Conservation (phyloP, 2,888 invertebrate species). For the Dicranocentrus wangi region DNA sequence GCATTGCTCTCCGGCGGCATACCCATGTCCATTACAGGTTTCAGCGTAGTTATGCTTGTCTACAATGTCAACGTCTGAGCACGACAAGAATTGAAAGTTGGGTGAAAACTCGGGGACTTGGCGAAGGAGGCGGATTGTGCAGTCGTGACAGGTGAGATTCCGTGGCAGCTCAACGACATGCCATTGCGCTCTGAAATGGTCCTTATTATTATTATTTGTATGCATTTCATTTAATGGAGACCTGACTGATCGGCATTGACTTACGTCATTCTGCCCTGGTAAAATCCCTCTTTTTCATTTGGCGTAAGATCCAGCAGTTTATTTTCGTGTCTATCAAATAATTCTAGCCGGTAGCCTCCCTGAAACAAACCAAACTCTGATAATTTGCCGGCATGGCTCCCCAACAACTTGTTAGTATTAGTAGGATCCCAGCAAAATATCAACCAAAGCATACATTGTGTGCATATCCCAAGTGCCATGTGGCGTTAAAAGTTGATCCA, state of each 20-base stretch:
- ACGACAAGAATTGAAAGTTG: constrained; percentile 93
- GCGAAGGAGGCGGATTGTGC: constrained; percentile 89
- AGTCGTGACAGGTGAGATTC: constrained; percentile 89
- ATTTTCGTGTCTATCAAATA: constrained; percentile 88
- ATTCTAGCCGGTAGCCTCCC: constrained; percentile 93
- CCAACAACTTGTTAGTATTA: too few species aligned
- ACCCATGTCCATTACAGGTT: constrained; percentile 88
- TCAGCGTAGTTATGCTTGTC: constrained; percentile 80
- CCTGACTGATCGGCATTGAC: too few species aligned
- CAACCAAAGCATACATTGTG: constrained; percentile 89
- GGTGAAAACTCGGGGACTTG: constrained; percentile 93
- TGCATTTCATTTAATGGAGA: too few species aligned
- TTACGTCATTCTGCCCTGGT: constrained; percentile 90
- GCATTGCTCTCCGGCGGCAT: constrained; percentile 80
- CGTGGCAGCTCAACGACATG: constrained; percentile 86
- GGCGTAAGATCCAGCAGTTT: constrained; percentile 90
- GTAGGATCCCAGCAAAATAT: too few species aligned
- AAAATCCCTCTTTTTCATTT: constrained; percentile 83
- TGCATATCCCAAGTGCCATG: constrained; percentile 95
- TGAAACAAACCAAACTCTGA: constrained; percentile 79
- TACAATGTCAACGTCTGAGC: constrained; percentile 91
- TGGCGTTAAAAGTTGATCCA: constrained; percentile 89
- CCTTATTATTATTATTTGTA: neutral
- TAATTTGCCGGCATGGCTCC: too few species aligned
- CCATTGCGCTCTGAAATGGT: constrained; percentile 83